A percentile compares a stretch with the other conserved stretches of the same genome.
These are phyloP conservation scores for Pachycephus smyrnensis DNA, from an alignment of 2,888 invertebrate species.

Conservation along the genomic window DNA sequence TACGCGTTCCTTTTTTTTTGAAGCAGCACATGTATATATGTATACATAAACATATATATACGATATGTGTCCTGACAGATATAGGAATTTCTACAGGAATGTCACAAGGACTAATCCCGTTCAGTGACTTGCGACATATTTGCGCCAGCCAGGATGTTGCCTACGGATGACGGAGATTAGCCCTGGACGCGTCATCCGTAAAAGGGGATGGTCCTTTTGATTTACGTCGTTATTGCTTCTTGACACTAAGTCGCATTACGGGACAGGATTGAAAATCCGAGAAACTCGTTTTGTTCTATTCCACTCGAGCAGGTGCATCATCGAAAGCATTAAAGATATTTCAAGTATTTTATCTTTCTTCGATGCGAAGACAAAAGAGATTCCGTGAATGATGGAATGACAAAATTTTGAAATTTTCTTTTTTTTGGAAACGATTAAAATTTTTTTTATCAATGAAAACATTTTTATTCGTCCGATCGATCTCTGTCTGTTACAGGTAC, in stretches of 20 bases:
- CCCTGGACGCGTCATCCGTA: conserved; percentile 18
- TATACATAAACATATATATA: conserved; percentile 1
- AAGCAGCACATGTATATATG: neutral
- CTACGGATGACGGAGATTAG: conserved; percentile 51
- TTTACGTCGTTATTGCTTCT: conserved; percentile 6
- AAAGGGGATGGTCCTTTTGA: neutral
- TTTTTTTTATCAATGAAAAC: neutral
- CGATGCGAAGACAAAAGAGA: too few species aligned
- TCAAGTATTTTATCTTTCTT: neutral
- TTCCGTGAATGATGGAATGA: neutral
- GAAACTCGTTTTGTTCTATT: neutral
- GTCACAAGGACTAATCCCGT: conserved; percentile 41
- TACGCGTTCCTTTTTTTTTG: neutral
- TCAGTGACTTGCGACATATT: conserved; percentile 50
- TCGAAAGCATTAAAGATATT: neutral
- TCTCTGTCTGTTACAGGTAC: neutral
- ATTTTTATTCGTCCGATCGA: neutral
- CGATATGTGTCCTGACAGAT: conserved; percentile 25
- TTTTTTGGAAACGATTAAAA: neutral
- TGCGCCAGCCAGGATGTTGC: conserved; percentile 40
- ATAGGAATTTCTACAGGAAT: conserved; percentile 40
- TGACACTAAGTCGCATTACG: conserved; percentile 6
- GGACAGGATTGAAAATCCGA: neutral
- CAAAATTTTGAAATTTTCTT: too few species aligned
- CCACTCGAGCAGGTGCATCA: neutral